Percentiles rank a stretch among this genome's conserved stretches.
Evolutionary conservation across 2,888 invertebrate species (phyloP).

Genomic region (Calliphora vomitoria): DNA sequence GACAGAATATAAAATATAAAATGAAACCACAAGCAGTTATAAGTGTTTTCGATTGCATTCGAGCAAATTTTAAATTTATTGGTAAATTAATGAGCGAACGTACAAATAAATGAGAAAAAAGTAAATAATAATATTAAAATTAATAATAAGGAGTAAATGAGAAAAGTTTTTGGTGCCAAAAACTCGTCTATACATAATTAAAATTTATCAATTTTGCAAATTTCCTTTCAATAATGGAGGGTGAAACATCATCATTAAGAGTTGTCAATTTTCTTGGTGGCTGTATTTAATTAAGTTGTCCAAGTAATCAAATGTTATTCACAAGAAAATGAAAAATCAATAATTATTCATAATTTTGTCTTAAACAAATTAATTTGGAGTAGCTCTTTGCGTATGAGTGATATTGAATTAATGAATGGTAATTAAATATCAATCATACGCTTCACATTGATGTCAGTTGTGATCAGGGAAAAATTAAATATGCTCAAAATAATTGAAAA

Average conservation of each 20-base stretch:
- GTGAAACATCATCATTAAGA: background rate
- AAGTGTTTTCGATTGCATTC: slow-evolving; percentile 47
- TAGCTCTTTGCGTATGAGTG: background rate
- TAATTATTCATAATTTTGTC: background rate
- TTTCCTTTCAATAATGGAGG: background rate
- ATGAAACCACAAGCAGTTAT: slow-evolving; percentile 49
- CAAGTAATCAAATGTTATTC: background rate
- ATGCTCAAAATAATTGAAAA: too few species aligned
- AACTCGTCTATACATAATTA: slow-evolving; percentile 6
- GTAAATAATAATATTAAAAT: background rate
- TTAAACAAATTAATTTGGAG: background rate
- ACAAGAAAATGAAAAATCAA: background rate
- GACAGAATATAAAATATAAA: slow-evolving; percentile 44
- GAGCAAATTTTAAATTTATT: slow-evolving; percentile 51
- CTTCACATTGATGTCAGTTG: too few species aligned
- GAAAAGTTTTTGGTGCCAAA: slow-evolving; percentile 5
- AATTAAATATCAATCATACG: slow-evolving; percentile 19
- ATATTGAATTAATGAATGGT: background rate
- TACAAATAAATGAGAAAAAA: background rate
- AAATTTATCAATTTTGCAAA: background rate
- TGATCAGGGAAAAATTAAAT: too few species aligned
- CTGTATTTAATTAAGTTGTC: background rate
- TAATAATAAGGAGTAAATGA: background rate
- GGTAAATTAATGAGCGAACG: slow-evolving; percentile 50
- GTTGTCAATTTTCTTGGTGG: background rate